phyloP scores from a whole-genome alignment of 2,113 vertebrate species.

The Dromiciops gliroides region DNA sequence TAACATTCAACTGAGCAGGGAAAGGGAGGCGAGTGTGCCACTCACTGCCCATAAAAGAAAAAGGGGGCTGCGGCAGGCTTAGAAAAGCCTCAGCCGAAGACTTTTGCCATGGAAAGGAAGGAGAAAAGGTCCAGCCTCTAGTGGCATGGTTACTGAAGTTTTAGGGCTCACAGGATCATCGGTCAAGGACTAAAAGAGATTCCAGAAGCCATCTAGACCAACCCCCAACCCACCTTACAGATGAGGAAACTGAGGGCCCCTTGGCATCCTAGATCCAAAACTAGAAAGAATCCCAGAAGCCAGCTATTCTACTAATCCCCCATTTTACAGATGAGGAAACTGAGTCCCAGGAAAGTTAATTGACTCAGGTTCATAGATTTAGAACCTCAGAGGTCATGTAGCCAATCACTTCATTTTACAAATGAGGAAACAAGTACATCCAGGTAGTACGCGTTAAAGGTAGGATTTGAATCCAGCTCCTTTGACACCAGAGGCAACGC shows the following conservation, averaged over 20 bases:
- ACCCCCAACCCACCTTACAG: background rate
- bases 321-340: constrained; percentile 31
- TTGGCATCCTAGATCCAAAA: background rate
- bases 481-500: background rate
- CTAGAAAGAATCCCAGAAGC: background rate
- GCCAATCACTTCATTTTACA: background rate
- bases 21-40: constrained; percentile 24
- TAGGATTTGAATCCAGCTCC: background rate
- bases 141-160: constrained; percentile 22
- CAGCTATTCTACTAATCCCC: background rate
- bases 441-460: background rate
- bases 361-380: background rate
- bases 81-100: background rate
- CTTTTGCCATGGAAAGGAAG: constrained; percentile 24
- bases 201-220: no score
- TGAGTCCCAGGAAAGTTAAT: background rate
- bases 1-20: constrained; percentile 10
- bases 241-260: background rate
- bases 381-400: constrained; percentile 9
- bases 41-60: constrained; percentile 31
- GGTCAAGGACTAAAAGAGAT: background rate
- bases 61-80: background rate
- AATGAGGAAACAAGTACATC: background rate
- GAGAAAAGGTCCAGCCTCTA: background rate
- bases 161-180: background rate